A percentile compares a stretch with the other conserved stretches of the same genome.
phyloP scores from a whole-genome alignment of 2,888 invertebrate genomes.

The Pachymerium ferrugineum region DNA sequence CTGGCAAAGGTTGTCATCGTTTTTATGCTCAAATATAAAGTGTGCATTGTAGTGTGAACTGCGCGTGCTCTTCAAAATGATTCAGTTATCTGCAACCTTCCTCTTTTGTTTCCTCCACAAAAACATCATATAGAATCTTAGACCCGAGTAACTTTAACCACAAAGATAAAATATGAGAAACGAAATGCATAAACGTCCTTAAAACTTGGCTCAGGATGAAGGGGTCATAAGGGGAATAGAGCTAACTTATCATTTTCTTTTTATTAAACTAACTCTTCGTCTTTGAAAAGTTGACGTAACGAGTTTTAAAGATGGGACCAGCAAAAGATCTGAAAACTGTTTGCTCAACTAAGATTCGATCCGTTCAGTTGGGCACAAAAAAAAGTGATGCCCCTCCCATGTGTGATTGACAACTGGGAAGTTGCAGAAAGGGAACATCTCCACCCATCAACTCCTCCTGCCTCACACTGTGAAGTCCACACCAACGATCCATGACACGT shows the following conservation, averaged over 20 bases:
- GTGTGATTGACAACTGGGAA: conserved; percentile 27
- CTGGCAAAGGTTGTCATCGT: conserved; percentile 7
- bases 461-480: conserved; percentile 21
- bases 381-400: neutral
- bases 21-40: neutral
- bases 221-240: neutral
- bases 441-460: conserved; percentile 27
- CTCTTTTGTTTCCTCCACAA: neutral
- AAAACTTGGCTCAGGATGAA: conserved; percentile 1
- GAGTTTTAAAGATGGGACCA: neutral
- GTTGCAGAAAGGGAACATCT: conserved; percentile 27
- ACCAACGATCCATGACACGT: conserved; percentile 27
- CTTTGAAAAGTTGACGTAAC: neutral
- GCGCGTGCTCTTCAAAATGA: neutral
- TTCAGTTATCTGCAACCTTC: conserved; percentile 10
- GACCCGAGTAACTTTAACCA: conserved; percentile 5
- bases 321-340: neutral
- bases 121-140: neutral
- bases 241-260: neutral
- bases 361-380: neutral
- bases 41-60: conserved; percentile 3
- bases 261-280: neutral
- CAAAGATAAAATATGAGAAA: conserved; percentile 16
- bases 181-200: conserved; percentile 22
- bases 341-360: neutral